Base-by-base conservation (phyloP, 2,113 vertebrate species). In the Cinclus mexicanus region DNA sequence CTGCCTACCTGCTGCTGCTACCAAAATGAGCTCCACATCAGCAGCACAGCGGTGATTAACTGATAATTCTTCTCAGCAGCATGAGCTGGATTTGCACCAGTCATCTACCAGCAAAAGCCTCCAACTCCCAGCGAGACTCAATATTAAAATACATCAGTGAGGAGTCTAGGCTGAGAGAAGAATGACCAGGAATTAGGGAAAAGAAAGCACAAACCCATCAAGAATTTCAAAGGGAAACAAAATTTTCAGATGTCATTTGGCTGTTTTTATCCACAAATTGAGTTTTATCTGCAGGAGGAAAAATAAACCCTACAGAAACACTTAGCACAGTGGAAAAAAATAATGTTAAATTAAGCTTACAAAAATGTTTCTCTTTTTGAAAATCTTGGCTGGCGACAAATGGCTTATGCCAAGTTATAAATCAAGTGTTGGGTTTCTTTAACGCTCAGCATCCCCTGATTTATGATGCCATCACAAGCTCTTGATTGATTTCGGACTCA, bases 311-410 rank as follows among this genome's bases (percentile, higher is more conserved):
- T 87, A 55, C 57, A 89, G 92, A 87, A 96, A 92, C 16, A 39
- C 77, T 94, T 90, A 93, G 60, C 6, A 3, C 42, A 5, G 86
- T 80, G 69, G 88, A 81, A 92, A 93, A 95, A 96, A 96, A 92
- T 89, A 94, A 94, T 60, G 94, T 95, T 96, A 96, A 97, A 96
- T 95, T 96, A 97, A 93, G 95, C 92, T 96, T 96, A 96, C 76
- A 56, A 96, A 97, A 97, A 96, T 90, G 93, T 96, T 97, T 96
- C 94, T 96, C 90, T 84, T 97, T 96, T 94, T 96, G 72, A 89
- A 94, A 93, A 68, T 95, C 95, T 94, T 96, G 95, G 96, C 93
- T 95, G 83, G 92, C 96, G 64, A 98, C 91, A 96, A 97, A 98
- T 96, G 90, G 93, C 76, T 76, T 68, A 28, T 96, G 96, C 94